Evolutionary conservation across 1,140 invertebrate genomes (phyloP).

Genomic region (Pararge aegeria): DNA sequence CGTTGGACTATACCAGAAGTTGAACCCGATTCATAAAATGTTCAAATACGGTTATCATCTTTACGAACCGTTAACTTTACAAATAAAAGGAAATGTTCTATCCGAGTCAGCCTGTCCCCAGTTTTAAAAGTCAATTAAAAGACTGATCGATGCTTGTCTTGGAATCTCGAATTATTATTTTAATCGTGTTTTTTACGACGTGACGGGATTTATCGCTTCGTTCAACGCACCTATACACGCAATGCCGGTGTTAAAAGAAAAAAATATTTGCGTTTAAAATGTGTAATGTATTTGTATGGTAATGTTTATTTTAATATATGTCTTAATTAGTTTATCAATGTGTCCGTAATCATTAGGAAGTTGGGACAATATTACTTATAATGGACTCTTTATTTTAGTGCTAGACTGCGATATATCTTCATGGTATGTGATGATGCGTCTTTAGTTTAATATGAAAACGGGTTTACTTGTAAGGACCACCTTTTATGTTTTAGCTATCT

Average conservation of each 20-base stretch:
- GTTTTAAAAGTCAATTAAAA: conserved; percentile 42
- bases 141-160: conserved; percentile 32
- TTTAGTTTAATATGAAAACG: no score
- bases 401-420: no score
- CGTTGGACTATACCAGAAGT: no score
- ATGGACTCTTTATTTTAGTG: no score
- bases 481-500: no score
- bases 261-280: conserved; percentile 40
- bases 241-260: conserved; percentile 41
- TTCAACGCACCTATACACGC: conserved; percentile 34
- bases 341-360: no score
- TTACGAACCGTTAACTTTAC: conserved; percentile 27
- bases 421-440: no score
- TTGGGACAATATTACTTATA: no score
- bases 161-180: conserved; percentile 45
- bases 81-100: conserved; percentile 29
- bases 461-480: no score
- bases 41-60: conserved; percentile 11
- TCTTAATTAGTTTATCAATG: not conserved
- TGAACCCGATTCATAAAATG: no score
- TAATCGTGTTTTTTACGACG: conserved; percentile 45
- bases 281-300: not conserved
- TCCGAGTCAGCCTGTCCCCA: conserved; percentile 21
- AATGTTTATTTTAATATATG: conserved; percentile 3
- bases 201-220: conserved; percentile 44